These are phyloP conservation scores for Scaptomyza graminum DNA, from an alignment of 1,140 invertebrate genomes.

Conservation along the genomic window DNA sequence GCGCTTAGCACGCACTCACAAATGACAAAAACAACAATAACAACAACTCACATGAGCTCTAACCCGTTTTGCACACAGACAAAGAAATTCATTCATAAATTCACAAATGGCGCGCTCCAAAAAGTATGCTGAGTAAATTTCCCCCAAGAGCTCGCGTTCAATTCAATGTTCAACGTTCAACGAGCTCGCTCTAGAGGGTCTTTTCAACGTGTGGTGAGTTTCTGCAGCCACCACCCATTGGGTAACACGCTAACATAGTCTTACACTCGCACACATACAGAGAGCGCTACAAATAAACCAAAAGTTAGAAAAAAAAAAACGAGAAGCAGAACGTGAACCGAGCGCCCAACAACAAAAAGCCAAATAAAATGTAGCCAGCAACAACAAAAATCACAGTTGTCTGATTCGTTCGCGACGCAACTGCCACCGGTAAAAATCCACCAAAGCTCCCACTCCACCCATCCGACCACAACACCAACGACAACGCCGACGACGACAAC, in stretches of 20 bases:
- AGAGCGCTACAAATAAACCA: constrained; percentile 33
- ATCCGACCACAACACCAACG: constrained; percentile 28
- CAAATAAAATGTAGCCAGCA: constrained; percentile 75
- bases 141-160: constrained; percentile 35
- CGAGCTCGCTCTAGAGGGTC: constrained; percentile 1
- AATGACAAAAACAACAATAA: constrained; percentile 4
- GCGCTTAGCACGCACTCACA: constrained; percentile 58
- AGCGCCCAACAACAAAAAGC: constrained; percentile 67
- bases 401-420: constrained; percentile 81
- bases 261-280: constrained; percentile 29
- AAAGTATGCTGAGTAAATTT: constrained; percentile 67
- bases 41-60: constrained; percentile 22
- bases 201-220: constrained; percentile 63
- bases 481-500: constrained; percentile 20
- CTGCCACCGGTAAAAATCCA: constrained; percentile 47
- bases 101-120: constrained; percentile 32
- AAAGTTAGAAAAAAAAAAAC: constrained; percentile 72
- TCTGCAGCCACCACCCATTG: constrained; percentile 67
- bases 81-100: constrained; percentile 73
- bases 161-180: constrained; percentile 60
- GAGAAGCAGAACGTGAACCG: constrained; percentile 24
- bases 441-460: constrained; percentile 15
- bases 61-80: constrained; percentile 42
- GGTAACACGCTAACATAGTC: constrained; percentile 42
- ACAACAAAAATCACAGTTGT: constrained; percentile 83